A percentile compares a stretch with the other conserved stretches of the same genome.
These are phyloP conservation scores for Piprites chloris DNA, from an alignment of 2,113 vertebrate genomes.

Conservation along the genomic window DNA sequence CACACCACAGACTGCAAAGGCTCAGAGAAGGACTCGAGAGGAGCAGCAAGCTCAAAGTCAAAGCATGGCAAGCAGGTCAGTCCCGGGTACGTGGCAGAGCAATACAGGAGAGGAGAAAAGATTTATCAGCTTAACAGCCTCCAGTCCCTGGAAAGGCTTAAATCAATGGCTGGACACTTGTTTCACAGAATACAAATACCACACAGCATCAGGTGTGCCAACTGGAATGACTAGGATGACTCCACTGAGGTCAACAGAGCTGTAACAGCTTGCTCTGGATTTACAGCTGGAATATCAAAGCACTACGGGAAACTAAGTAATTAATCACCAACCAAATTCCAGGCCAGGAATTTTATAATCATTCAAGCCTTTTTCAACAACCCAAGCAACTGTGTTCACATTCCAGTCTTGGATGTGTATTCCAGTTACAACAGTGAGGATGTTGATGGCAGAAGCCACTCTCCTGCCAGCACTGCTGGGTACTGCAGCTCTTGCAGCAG, in stretches of 20 bases:
- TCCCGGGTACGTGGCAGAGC: not conserved
- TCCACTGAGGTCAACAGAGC: not conserved
- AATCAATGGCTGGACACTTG: not conserved
- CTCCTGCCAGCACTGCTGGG: not conserved
- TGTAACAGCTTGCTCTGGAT: not conserved
- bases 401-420: not conserved
- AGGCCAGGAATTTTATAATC: not conserved
- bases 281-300: not conserved
- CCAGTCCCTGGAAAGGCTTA: slow-evolving; percentile 2
- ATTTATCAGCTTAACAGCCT: not conserved
- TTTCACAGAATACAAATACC: slow-evolving; percentile 17
- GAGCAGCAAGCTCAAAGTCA: not conserved
- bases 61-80: not conserved
- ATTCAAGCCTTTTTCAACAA: not conserved
- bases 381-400: not conserved
- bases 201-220: not conserved
- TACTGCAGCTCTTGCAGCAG: not conserved
- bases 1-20: not conserved
- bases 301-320: not conserved
- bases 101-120: not conserved
- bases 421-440: not conserved
- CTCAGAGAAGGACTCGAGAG: not conserved
- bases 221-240: not conserved
- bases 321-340: not conserved
- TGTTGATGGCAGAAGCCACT: not conserved